Evolutionary conservation across 2,888 invertebrate genomes (phyloP), one percentile per base, ranked within the genome.

Genomic region (Elmis aenea): DNA sequence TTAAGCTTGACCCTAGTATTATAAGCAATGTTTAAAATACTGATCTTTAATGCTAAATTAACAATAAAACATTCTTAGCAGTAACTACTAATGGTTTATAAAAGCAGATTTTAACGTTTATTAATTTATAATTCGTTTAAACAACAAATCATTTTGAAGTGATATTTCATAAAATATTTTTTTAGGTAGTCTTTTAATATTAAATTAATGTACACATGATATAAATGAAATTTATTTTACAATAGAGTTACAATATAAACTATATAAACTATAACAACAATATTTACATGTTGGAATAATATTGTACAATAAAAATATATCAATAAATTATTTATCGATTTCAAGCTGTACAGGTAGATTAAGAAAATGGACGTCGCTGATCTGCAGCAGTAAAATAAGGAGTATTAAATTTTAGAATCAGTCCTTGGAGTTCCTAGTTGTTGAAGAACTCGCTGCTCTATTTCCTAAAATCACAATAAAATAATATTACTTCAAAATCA

Each of bases 371-470:
- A 60, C 62, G 59, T 53, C 46, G 60, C 59, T 59, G 61, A 49
- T 57, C 56, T 46, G 61, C 61, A 60, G 57, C 58, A 36, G 35
- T 35, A 33, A 48, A 26, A 44, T 37, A 33, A 37, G 38, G 38
- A 42, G 21, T 9, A 36, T 52, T 49, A 67, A 50, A 67, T 67
- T 45, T 64, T 58, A 24, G 67, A 66, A 51, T 66, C 67, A 55
- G 64, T 65, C 55, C 66, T 61, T 53, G 65, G 66, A 46, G 59
- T 58, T 47, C 67, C 66, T 57, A 67, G 55, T 51, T 69, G 67
- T 55, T 69, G 68, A 37, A 64, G 66, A 47, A 69, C 66, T 56
- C 63, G 62, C 57, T 67, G 67, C 56, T 69, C 69, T 59, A 69
- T 69, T 66, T 67, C 62, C 69, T 69, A 57, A 27, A 58, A 57